Evolutionary conservation across 2,888 invertebrate species (phyloP).

Genomic region (Panorpa germanica): DNA sequence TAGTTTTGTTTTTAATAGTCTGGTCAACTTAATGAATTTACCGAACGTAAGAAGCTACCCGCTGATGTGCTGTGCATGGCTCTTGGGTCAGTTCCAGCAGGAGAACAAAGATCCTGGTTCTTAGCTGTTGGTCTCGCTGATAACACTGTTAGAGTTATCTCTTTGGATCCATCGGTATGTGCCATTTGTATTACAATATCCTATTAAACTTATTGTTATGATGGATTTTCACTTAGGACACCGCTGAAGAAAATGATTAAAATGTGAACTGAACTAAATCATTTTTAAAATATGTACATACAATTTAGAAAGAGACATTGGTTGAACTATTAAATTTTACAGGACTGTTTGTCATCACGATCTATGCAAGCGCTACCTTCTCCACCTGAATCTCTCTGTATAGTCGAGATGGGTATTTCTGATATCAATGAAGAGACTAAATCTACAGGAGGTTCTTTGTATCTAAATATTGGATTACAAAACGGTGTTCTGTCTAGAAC

Average conservation of each 20-base stretch:
- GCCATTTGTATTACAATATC: too few species aligned
- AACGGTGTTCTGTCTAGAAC: constrained; percentile 90
- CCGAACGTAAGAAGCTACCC: constrained; percentile 90
- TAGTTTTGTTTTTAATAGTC: constrained; percentile 40
- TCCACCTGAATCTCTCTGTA: constrained; percentile 88
- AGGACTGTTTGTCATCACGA: constrained; percentile 86
- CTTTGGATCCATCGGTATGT: constrained; percentile 77
- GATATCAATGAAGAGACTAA: constrained; percentile 29
- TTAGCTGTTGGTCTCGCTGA: constrained; percentile 91
- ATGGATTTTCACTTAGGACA: constrained; percentile 2
- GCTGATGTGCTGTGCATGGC: constrained; percentile 98
- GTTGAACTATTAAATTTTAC: too few species aligned
- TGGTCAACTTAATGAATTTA: constrained; percentile 95
- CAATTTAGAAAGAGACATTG: background rate
- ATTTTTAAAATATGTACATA: background rate
- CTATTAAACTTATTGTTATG: too few species aligned
- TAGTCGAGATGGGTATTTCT: constrained; percentile 81
- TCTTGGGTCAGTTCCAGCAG: constrained; percentile 81
- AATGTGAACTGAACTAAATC: constrained; percentile 7
- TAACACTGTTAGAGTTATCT: constrained; percentile 93
- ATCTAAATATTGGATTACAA: constrained; percentile 92
- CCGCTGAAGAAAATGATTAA: constrained; percentile 11
- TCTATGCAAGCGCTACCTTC: constrained; percentile 95
- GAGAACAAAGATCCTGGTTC: constrained; percentile 90
- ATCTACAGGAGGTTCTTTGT: constrained; percentile 50